A percentile compares a stretch with the other conserved stretches of the same genome.
phyloP scores from a whole-genome alignment of 2,888 invertebrate genomes.

The Sphaerophoria rueppellii region DNA sequence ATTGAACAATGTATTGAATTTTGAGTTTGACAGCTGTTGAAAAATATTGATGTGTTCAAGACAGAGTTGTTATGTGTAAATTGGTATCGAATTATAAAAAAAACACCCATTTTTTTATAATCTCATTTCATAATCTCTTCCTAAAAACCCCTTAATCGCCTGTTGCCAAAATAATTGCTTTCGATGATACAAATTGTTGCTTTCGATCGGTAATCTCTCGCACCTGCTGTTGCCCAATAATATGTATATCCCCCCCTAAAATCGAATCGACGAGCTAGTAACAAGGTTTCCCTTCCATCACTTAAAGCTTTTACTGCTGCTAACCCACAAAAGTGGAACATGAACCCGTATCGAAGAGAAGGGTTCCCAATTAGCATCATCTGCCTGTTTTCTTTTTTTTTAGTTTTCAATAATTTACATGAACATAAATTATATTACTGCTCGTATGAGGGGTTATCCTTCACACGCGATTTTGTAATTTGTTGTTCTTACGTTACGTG shows the following conservation, averaged over 20 bases:
- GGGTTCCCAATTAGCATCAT: constrained; percentile 12
- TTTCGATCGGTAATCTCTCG: not conserved
- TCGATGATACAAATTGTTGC: not conserved
- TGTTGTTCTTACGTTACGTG: not conserved
- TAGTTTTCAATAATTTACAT: constrained; percentile 6
- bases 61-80: too few species aligned
- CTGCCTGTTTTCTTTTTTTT: not conserved
- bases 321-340: constrained; percentile 11
- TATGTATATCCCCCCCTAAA: not conserved
- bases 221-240: constrained; percentile 43
- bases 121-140: not conserved
- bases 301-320: constrained; percentile 8
- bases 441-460: constrained; percentile 32
- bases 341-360: not conserved
- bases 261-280: not conserved
- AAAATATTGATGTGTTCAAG: too few species aligned
- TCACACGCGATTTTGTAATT: constrained; percentile 57
- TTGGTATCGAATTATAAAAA: too few species aligned
- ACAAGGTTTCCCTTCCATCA: constrained; percentile 1
- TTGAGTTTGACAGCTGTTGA: too few species aligned
- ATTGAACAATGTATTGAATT: too few species aligned
- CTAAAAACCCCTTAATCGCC: not conserved
- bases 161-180: not conserved
- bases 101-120: too few species aligned
- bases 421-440: constrained; percentile 7